phyloP scores from a whole-genome alignment of 2,888 invertebrate genomes.

The Tinea pellionella region DNA sequence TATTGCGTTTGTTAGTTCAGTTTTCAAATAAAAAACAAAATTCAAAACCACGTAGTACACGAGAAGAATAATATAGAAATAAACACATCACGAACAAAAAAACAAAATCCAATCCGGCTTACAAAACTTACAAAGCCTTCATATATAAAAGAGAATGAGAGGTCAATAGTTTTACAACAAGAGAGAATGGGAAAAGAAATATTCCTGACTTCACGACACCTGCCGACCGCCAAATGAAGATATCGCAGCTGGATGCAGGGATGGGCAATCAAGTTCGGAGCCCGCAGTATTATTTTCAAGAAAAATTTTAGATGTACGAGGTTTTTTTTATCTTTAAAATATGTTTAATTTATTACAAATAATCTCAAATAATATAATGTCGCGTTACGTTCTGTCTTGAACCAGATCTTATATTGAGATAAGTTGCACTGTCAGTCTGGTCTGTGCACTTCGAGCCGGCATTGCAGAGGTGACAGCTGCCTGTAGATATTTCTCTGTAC shows the following conservation, averaged over 20 bases:
- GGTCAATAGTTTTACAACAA: conserved; percentile 25
- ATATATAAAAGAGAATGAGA: conserved; percentile 32
- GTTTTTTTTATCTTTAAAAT: too few species aligned
- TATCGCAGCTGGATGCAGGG: conserved; percentile 65
- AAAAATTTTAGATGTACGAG: too few species aligned
- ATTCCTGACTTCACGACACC: conserved; percentile 55
- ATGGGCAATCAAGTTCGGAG: conserved; percentile 19
- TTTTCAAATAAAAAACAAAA: too few species aligned
- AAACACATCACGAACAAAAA: conserved; percentile 42
- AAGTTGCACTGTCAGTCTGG: too few species aligned
- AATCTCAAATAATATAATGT: too few species aligned
- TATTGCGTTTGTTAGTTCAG: too few species aligned
- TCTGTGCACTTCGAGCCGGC: too few species aligned
- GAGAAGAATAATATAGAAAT: conserved; percentile 32
- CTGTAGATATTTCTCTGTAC: too few species aligned
- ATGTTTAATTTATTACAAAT: too few species aligned
- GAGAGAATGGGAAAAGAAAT: conserved; percentile 35
- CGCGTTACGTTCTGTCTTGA: too few species aligned
- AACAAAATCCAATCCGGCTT: conserved; percentile 27
- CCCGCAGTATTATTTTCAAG: background rate
- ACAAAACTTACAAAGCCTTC: conserved; percentile 33
- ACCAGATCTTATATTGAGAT: too few species aligned
- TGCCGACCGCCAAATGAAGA: conserved; percentile 68
- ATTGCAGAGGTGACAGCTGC: too few species aligned
- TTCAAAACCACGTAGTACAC: background rate